Percentiles rank a stretch among this genome's conserved stretches.
Evolutionary conservation across 2,888 invertebrate genomes (phyloP).

Genomic region (Matsumyia berberina): DNA sequence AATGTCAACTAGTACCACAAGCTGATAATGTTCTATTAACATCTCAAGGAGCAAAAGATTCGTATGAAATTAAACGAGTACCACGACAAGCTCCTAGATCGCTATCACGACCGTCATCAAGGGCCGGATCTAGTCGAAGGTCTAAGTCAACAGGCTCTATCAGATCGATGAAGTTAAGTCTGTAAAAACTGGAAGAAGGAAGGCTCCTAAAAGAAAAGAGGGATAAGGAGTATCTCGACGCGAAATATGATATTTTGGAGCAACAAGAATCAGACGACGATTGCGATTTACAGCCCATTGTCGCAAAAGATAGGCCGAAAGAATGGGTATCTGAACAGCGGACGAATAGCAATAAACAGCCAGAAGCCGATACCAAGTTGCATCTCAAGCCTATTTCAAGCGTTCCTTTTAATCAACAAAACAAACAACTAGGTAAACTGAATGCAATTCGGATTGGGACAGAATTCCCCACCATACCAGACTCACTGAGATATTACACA

Average conservation of each 20-base stretch:
- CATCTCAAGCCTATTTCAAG: no score
- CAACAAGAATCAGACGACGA: neutral
- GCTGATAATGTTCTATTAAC: neutral
- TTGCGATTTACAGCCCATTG: neutral
- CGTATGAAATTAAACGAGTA: no score
- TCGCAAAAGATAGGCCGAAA: neutral
- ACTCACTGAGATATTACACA: no score
- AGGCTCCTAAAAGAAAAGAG: neutral
- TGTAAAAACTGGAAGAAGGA: neutral
- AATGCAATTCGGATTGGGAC: no score
- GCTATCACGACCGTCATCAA: neutral
- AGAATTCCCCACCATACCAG: no score
- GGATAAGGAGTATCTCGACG: neutral
- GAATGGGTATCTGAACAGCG: neutral
- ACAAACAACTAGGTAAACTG: no score
- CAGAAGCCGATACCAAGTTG: no score
- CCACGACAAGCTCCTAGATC: neutral
- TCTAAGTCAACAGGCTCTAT: neutral
- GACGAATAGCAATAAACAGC: neutral
- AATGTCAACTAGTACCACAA: neutral
- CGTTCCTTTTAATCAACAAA: no score
- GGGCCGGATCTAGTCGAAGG: neutral
- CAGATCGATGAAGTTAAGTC: neutral
- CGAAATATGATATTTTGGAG: neutral
- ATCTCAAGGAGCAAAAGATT: no score